Conservation (phyloP, 2,797 vertebrate genomes). For the Trematomus bernacchii region DNA sequence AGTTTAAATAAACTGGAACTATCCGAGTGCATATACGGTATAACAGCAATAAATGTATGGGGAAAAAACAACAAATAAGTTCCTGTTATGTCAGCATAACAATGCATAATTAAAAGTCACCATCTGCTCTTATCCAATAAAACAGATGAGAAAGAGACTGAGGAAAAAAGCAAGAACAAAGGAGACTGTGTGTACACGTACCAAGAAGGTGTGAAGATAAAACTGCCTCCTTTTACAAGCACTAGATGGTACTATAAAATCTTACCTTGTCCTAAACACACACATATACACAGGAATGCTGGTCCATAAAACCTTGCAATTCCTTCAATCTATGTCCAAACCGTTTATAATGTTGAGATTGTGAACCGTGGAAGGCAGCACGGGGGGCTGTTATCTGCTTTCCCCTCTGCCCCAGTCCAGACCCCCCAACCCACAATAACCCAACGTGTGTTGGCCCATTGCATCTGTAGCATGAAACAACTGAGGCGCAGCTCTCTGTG, state of each 20-base stretch:
- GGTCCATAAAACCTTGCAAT: slow-evolving; percentile 3
- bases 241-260: slow-evolving; percentile 37
- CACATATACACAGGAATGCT: neutral
- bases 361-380: neutral
- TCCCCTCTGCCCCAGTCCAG: neutral
- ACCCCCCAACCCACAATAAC: neutral
- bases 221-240: slow-evolving; percentile 40
- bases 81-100: neutral
- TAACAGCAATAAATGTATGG: neutral
- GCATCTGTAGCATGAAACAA: slow-evolving; percentile 14
- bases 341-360: neutral
- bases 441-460: slow-evolving; percentile 8
- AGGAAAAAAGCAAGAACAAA: neutral
- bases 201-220: slow-evolving; percentile 31
- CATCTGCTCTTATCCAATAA: neutral
- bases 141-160: neutral
- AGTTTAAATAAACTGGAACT: neutral
- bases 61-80: neutral
- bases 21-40: neutral
- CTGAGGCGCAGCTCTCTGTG: slow-evolving; percentile 12
- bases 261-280: slow-evolving; percentile 21
- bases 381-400: slow-evolving; percentile 1
- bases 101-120: neutral
- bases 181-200: slow-evolving; percentile 9
- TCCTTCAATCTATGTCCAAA: slow-evolving; percentile 19